Evolutionary conservation across 2,113 vertebrate species (phyloP), one percentile per base, ranked within the genome.

Genomic region (Plestiodon gilberti): DNA sequence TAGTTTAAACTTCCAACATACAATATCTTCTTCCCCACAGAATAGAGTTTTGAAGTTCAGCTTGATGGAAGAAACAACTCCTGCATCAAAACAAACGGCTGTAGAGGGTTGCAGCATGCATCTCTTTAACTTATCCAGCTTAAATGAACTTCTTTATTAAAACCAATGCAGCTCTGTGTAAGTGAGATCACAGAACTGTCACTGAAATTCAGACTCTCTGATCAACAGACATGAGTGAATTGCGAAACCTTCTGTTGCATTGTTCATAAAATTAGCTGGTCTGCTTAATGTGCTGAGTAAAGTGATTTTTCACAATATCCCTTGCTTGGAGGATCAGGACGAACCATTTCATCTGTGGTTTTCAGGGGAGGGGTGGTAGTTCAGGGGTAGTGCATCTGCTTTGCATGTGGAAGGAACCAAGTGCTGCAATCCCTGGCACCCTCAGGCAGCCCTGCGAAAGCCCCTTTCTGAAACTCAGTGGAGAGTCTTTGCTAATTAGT

Each of bases 251-350:
- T 67, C 6, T 59, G 81, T 87, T 81, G 30, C 43, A 7, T n/a
- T 81, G 18, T 77, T 78, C 82, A 61, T 55, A 86, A 86, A 88
- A 91, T 88, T 28, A 90, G 25, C 88, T 80, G 67, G 69, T 71
- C 52, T 14, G 77, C 17, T 88, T 90, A 17, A 43, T 57, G 85
- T 82, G 70, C 57, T 88, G 89, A 93, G 6, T 23, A 48, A 70
- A 59, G 17, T 76, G 64, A 55, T 73, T 86, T 90, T 40, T 38
- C 70, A 17, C 77, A 14, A 8, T 33, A 38, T 88, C 33, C 64
- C 10, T 65, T 82, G 28, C 10, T 65, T 82, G 28, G 11, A 83
- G 78, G 52, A 88, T 69, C 4, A 87, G 43, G 64, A 65, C 0
- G 0, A 30, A 23, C 48, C 17, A 89, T 83, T 90, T 92, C 88